phyloP scores from a whole-genome alignment of 2,888 invertebrate genomes.

The Acheta domesticus region DNA sequence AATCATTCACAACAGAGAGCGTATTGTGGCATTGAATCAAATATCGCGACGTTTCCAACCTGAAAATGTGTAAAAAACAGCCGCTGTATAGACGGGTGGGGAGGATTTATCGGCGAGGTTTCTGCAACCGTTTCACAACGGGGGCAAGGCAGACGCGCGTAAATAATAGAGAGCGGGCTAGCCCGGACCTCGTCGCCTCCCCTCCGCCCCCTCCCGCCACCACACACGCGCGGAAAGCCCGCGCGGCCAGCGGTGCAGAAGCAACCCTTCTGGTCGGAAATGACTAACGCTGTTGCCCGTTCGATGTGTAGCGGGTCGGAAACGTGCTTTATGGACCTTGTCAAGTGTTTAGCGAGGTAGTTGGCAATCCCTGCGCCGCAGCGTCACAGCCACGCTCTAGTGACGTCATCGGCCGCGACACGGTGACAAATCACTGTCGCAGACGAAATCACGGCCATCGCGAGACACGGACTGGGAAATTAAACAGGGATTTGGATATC shows the following conservation, averaged over 20 bases:
- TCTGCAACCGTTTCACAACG: not conserved
- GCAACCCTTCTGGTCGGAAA: constrained; percentile 26
- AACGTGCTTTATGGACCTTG: constrained; percentile 37
- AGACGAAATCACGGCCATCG: constrained; percentile 41
- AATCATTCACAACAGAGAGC: too few species aligned
- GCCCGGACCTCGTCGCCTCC: not conserved
- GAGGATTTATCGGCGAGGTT: not conserved
- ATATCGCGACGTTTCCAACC: too few species aligned
- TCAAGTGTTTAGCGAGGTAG: constrained; percentile 28
- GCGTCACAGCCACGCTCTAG: constrained; percentile 28
- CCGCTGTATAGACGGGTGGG: not conserved
- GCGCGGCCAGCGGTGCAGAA: not conserved
- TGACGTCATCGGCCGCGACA: constrained; percentile 34
- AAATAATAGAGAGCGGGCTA: not conserved
- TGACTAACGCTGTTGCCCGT: constrained; percentile 35
- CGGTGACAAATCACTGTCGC: constrained; percentile 36
- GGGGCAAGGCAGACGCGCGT: not conserved
- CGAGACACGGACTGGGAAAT: constrained; percentile 40
- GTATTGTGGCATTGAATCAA: too few species aligned
- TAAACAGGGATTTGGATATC: constrained; percentile 1
- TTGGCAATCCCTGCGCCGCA: constrained; percentile 21
- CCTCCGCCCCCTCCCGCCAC: not conserved
- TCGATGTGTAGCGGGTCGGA: constrained; percentile 35
- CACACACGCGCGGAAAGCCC: not conserved
- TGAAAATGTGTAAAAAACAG: too few species aligned